Evolutionary conservation across 2,797 vertebrate genomes (phyloP).

Genomic region (Novumbra hubbsi): DNA sequence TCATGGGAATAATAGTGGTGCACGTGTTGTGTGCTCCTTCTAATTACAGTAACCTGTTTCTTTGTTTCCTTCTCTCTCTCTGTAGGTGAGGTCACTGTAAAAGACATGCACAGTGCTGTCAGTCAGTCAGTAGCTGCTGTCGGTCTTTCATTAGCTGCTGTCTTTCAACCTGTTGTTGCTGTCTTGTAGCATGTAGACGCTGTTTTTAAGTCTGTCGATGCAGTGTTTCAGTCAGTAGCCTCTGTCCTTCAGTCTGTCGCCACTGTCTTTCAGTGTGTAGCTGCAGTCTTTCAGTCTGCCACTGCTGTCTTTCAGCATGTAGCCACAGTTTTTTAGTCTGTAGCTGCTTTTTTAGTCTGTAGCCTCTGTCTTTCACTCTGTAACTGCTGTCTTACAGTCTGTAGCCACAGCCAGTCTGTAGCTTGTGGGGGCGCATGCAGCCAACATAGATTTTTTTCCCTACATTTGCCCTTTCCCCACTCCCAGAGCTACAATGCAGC

Average conservation of each 20-base stretch:
- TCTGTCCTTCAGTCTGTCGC: too few relatives aligned
- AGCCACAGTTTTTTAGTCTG: constrained; percentile 15
- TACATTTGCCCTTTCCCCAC: constrained; percentile 60
- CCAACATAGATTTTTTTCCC: constrained; percentile 70
- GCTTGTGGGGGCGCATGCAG: constrained; percentile 42
- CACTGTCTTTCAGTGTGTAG: too few relatives aligned
- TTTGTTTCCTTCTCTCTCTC: constrained; percentile 11
- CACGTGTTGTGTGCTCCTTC: constrained; percentile 47
- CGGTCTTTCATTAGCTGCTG: neutral
- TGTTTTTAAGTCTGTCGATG: too few relatives aligned
- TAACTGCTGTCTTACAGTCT: constrained; percentile 43
- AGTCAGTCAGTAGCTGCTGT: too few relatives aligned
- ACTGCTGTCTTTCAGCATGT: too few relatives aligned
- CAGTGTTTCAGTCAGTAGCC: too few relatives aligned
- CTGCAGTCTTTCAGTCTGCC: too few relatives aligned
- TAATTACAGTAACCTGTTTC: constrained; percentile 31
- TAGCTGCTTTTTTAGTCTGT: too few relatives aligned
- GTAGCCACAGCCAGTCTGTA: constrained; percentile 44
- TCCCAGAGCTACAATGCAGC: constrained; percentile 52
- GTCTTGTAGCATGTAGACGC: neutral
- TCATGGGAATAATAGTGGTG: constrained; percentile 38
- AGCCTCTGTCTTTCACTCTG: constrained; percentile 21
- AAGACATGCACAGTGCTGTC: neutral
- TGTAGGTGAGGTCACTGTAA: neutral
- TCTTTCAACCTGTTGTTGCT: too few relatives aligned